Conservation (phyloP, 2,888 invertebrate species). For the Zelleria hepariella region DNA sequence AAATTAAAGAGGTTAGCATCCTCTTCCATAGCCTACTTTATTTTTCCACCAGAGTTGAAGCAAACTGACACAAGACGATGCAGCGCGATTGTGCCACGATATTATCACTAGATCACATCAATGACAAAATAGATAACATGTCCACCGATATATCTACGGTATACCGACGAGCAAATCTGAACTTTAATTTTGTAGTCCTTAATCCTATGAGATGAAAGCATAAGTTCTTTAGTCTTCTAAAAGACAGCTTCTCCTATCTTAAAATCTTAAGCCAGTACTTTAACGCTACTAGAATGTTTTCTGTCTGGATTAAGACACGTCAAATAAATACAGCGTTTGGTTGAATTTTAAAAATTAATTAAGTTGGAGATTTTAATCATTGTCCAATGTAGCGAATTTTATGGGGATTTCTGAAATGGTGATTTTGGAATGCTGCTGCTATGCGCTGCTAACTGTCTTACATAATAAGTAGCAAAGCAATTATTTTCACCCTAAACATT, state of each 20-base stretch:
- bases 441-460: too few relatives aligned
- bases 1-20: too few relatives aligned
- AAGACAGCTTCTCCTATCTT: not conserved
- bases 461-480: too few relatives aligned
- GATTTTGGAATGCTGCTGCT: too few relatives aligned
- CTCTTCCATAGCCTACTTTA: too few relatives aligned
- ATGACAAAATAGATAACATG: not conserved
- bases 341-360: not conserved
- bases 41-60: not conserved
- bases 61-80: not conserved
- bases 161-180: not conserved
- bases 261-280: constrained; percentile 21
- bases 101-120: not conserved
- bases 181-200: not conserved
- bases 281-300: constrained; percentile 37
- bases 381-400: not conserved
- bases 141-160: too few relatives aligned
- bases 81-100: not conserved
- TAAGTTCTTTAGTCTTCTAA: not conserved
- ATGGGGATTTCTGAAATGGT: not conserved
- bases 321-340: not conserved
- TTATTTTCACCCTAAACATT: too few relatives aligned
- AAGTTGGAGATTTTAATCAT: not conserved
- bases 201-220: not conserved
- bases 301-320: constrained; percentile 39